A percentile compares a stretch with the other conserved stretches of the same genome.
Evolutionary conservation across 2,888 invertebrate species (phyloP).

Genomic region (Chaetoderma sp.): DNA sequence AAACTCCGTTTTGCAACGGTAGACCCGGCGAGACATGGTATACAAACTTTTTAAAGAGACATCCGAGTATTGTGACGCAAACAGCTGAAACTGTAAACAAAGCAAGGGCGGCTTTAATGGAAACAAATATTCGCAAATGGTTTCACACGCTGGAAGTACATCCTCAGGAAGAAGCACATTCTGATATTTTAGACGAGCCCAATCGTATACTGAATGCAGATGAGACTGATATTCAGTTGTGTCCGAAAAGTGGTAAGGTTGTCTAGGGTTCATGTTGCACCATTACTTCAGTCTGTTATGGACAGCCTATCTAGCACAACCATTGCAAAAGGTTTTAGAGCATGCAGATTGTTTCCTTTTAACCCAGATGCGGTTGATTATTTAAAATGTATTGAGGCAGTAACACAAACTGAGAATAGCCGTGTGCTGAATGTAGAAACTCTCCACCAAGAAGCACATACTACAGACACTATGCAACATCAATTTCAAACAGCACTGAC

Average conservation of each 20-base stretch:
- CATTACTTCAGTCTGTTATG: not conserved
- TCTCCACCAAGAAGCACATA: too few relatives aligned
- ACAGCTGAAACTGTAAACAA: not conserved
- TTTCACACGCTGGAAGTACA: not conserved
- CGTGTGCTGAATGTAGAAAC: too few relatives aligned
- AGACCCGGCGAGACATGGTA: conserved; percentile 3
- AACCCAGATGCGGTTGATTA: not conserved
- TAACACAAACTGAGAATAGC: too few relatives aligned
- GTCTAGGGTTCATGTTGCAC: not conserved
- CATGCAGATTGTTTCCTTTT: not conserved
- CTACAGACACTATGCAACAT: too few relatives aligned
- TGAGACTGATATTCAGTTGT: not conserved
- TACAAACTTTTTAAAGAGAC: not conserved
- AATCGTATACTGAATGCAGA: not conserved
- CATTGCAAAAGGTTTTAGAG: not conserved
- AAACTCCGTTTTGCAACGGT: conserved; percentile 23
- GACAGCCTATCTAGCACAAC: not conserved
- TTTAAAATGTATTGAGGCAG: not conserved
- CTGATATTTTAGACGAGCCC: not conserved
- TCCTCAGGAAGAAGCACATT: not conserved
- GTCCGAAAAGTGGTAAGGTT: too few relatives aligned
- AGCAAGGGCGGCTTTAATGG: not conserved
- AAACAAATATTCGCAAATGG: not conserved
- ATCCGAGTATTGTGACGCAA: not conserved
- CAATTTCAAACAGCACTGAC: too few relatives aligned